phyloP scores from a whole-genome alignment of 2,888 invertebrate genomes.

The Drosophila acutilabella region DNA sequence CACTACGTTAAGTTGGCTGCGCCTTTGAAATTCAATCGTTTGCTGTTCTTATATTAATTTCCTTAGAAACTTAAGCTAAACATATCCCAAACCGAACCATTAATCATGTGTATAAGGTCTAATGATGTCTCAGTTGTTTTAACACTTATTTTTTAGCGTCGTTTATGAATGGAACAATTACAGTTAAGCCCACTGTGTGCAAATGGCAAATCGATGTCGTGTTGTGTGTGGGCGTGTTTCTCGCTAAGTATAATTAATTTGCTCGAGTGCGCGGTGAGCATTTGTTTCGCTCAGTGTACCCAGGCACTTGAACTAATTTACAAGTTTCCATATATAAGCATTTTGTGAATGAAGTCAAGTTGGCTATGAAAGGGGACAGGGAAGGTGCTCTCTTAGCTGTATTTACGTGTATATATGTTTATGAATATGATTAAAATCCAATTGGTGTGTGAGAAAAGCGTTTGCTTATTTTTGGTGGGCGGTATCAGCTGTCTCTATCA shows the following conservation, averaged over 20 bases:
- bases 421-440: slow-evolving; percentile 73
- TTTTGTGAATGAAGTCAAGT: slow-evolving; percentile 67
- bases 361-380: slow-evolving; percentile 7
- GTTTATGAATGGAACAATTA: slow-evolving; percentile 67
- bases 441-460: slow-evolving; percentile 63
- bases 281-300: slow-evolving; percentile 70
- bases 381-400: slow-evolving; percentile 1
- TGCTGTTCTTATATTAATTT: background rate
- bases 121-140: slow-evolving; percentile 18
- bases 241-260: slow-evolving; percentile 72
- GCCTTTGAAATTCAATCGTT: too few relatives aligned
- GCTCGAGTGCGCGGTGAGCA: slow-evolving; percentile 47
- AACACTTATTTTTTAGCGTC: slow-evolving; percentile 4
- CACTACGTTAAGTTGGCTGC: too few relatives aligned
- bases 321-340: slow-evolving; percentile 79
- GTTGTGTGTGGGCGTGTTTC: slow-evolving; percentile 13
- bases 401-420: slow-evolving; percentile 18
- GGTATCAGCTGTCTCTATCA: slow-evolving; percentile 41
- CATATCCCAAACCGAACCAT: slow-evolving; percentile 13
- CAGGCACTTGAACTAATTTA: slow-evolving; percentile 69
- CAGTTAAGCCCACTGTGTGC: slow-evolving; percentile 60
- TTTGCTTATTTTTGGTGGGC: slow-evolving; percentile 57
- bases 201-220: slow-evolving; percentile 59
- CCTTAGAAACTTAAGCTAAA: too few relatives aligned
- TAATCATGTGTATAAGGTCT: slow-evolving; percentile 37